Evolutionary conservation across 2,888 invertebrate species (phyloP).

Genomic region (Anoncus sp.): DNA sequence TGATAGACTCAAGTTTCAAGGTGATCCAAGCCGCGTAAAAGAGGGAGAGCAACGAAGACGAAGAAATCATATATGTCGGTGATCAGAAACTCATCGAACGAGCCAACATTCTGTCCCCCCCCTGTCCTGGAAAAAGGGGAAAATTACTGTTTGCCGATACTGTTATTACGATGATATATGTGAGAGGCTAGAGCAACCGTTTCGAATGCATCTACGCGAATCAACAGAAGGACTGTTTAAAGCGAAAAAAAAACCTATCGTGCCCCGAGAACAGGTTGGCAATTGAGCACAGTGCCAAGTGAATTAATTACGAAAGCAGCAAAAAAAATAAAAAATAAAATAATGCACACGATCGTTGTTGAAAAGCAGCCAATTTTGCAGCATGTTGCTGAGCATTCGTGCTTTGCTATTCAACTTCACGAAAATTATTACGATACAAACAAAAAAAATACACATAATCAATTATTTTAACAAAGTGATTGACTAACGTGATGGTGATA

Average conservation of each 20-base stretch:
- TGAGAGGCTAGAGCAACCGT: background rate
- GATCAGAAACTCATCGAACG: conserved; percentile 18
- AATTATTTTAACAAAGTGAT: conserved; percentile 14
- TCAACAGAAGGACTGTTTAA: conserved; percentile 24
- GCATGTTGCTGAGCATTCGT: conserved; percentile 2
- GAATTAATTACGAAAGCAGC: background rate
- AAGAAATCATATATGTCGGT: background rate
- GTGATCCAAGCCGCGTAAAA: conserved; percentile 3
- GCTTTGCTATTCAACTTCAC: background rate
- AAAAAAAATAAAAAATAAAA: background rate
- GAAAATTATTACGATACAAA: background rate
- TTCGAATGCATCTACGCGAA: background rate
- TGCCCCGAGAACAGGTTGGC: conserved; percentile 17
- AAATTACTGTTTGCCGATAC: background rate
- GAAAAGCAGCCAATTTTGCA: conserved; percentile 4
- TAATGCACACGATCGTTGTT: conserved; percentile 15
- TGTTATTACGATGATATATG: conserved; percentile 1
- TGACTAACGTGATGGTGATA: conserved; percentile 7
- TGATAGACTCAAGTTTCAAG: conserved; percentile 8
- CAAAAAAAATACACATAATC: background rate
- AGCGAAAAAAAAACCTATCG: conserved; percentile 4
- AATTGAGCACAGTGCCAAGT: conserved; percentile 22
- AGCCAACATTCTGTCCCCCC: background rate
- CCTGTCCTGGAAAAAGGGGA: background rate
- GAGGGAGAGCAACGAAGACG: background rate